These are phyloP conservation scores for Melolontha melolontha DNA, from an alignment of 2,888 invertebrate genomes.

Conservation along the genomic window DNA sequence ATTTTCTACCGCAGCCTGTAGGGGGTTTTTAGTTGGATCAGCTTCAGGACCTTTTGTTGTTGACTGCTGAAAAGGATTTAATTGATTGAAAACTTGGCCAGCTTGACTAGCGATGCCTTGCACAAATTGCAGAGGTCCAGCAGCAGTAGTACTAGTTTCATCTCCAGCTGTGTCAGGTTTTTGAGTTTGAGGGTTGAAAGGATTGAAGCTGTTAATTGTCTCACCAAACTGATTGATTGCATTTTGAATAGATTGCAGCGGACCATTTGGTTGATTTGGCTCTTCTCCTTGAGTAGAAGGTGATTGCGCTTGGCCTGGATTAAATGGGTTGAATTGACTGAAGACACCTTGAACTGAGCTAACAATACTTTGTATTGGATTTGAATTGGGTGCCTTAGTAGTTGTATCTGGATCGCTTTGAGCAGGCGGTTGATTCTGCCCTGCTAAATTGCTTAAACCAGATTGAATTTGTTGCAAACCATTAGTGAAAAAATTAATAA, in stretches of 20 bases:
- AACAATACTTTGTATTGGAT: conserved; percentile 42
- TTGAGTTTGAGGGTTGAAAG: conserved; percentile 42
- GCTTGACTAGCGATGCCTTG: conserved; percentile 44
- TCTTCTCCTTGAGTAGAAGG: conserved; percentile 47
- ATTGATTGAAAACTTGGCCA: conserved; percentile 43
- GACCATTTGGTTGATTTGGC: conserved; percentile 39
- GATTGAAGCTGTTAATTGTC: conserved; percentile 45
- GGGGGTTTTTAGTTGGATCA: conserved; percentile 35
- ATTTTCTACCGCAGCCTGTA: conserved; percentile 31
- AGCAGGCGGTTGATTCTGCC: conserved; percentile 27
- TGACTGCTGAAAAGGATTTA: conserved; percentile 45
- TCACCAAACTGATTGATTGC: conserved; percentile 44
- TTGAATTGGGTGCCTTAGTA: conserved; percentile 15
- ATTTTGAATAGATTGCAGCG: conserved; percentile 45
- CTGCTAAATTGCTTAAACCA: conserved; percentile 28
- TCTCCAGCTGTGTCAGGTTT: conserved; percentile 32
- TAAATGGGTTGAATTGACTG: conserved; percentile 47
- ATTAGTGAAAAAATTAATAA: conserved; percentile 43
- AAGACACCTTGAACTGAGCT: conserved; percentile 36
- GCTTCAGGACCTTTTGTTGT: conserved; percentile 31
- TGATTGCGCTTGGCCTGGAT: conserved; percentile 41
- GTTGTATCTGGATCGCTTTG: conserved; percentile 28
- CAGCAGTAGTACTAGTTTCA: conserved; percentile 28
- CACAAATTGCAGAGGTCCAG: conserved; percentile 42
- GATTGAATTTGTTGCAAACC: conserved; percentile 42